Conservation (phyloP, 2,888 invertebrate species). For the Scaptodrosophila latifasciaeformis region DNA sequence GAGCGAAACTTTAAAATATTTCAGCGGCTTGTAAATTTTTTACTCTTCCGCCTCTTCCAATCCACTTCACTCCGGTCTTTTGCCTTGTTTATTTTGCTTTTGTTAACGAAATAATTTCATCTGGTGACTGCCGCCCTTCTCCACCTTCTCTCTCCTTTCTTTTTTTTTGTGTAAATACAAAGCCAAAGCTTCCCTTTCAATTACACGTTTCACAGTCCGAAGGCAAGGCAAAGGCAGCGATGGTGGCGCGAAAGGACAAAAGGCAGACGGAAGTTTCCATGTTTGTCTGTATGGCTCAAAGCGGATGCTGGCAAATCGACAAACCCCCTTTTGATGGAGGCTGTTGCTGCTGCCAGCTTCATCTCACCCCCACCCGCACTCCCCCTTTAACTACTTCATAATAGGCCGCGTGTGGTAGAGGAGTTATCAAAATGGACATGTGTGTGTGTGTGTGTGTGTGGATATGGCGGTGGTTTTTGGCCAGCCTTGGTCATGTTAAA, state of each 20-base stretch:
- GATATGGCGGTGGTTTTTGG: background rate
- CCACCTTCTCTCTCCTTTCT: background rate
- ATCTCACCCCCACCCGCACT: constrained; percentile 12
- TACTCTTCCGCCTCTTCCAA: constrained; percentile 9
- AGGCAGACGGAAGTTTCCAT: background rate
- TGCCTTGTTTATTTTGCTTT: constrained; percentile 46
- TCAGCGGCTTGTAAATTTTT: constrained; percentile 45
- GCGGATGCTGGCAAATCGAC: constrained; percentile 49
- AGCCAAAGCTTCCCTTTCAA: constrained; percentile 72
- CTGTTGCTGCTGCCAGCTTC: too few relatives aligned
- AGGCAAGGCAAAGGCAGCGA: constrained; percentile 33
- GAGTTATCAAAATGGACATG: constrained; percentile 41
- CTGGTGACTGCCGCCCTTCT: constrained; percentile 28
- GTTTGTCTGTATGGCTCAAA: constrained; percentile 17
- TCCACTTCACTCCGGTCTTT: constrained; percentile 13
- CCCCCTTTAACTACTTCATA: too few relatives aligned
- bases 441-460: constrained; percentile 3
- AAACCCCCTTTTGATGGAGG: too few relatives aligned
- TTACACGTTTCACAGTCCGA: constrained; percentile 68
- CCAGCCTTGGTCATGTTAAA: constrained; percentile 43
- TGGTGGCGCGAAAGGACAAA: background rate
- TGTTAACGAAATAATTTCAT: constrained; percentile 71
- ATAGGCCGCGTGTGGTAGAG: constrained; percentile 42
- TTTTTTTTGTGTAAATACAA: too few relatives aligned
- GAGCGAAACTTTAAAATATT: constrained; percentile 58